Evolutionary conservation across 2,888 invertebrate genomes (phyloP).

Genomic region (Tipula unca): DNA sequence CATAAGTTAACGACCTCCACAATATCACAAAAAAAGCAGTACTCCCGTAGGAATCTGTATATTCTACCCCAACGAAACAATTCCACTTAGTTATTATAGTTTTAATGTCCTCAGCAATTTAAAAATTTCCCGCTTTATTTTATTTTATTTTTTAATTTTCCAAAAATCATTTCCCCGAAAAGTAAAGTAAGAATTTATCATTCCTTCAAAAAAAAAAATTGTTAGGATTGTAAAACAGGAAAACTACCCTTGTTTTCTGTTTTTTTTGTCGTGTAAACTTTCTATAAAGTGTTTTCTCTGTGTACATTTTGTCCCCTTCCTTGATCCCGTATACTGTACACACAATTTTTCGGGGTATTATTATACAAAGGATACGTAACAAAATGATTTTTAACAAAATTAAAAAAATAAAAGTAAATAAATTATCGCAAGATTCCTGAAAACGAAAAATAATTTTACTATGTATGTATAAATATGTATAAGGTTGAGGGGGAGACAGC

Average conservation of each 20-base stretch:
- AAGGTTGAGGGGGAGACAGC: neutral
- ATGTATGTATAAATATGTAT: no score
- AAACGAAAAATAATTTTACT: neutral
- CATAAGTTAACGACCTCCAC: neutral
- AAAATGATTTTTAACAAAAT: slow-evolving; percentile 14
- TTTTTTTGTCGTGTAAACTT: neutral
- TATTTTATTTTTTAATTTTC: neutral
- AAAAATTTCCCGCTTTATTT: neutral
- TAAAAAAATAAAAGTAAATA: slow-evolving; percentile 3
- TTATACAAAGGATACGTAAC: neutral
- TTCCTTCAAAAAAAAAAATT: neutral
- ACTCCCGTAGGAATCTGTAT: neutral
- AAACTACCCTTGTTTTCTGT: slow-evolving; percentile 4
- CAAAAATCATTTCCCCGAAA: neutral
- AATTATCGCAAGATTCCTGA: neutral
- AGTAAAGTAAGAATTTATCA: neutral
- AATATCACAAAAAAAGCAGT: neutral
- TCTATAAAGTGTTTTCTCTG: neutral
- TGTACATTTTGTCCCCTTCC: neutral
- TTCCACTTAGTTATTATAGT: neutral
- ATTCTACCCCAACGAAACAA: neutral
- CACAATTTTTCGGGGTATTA: neutral
- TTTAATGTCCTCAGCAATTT: neutral
- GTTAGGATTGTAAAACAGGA: neutral
- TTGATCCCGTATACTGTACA: neutral